Percentiles rank a stretch among this genome's conserved stretches.
phyloP scores from a whole-genome alignment of 2,113 vertebrate species.

The Carlito syrichta region DNA sequence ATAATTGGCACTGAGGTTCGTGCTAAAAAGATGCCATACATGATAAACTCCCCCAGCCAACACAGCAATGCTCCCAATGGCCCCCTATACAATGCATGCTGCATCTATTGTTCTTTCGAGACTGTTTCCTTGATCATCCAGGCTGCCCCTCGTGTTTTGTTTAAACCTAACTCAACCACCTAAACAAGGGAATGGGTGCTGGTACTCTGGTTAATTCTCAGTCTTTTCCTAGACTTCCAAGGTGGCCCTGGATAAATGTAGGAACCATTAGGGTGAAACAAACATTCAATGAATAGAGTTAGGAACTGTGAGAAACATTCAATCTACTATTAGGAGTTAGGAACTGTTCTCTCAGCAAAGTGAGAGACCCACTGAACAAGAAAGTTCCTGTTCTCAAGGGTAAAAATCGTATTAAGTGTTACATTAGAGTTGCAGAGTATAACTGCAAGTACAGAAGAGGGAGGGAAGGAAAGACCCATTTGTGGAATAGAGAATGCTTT shows the following conservation, averaged over 20 bases:
- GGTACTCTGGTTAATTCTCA: background rate
- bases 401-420: background rate
- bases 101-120: background rate
- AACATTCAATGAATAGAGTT: slow-evolving; percentile 17
- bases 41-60: background rate
- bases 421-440: background rate
- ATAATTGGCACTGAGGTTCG: background rate
- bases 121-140: background rate
- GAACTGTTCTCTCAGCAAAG: background rate
- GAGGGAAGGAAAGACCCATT: background rate
- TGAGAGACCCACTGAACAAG: background rate
- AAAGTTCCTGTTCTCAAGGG: background rate
- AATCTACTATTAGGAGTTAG: background rate
- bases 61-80: background rate
- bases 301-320: too few species aligned
- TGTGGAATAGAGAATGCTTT: background rate
- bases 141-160: background rate
- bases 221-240: background rate
- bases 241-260: background rate
- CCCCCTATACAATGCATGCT: background rate
- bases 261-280: slow-evolving; percentile 14
- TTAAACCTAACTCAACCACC: slow-evolving; percentile 5
- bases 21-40: background rate
- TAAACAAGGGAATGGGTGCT: background rate
- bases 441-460: background rate